These are phyloP conservation scores for Anoura caudifer DNA, from an alignment of 2,113 vertebrate genomes.

Conservation along the genomic window DNA sequence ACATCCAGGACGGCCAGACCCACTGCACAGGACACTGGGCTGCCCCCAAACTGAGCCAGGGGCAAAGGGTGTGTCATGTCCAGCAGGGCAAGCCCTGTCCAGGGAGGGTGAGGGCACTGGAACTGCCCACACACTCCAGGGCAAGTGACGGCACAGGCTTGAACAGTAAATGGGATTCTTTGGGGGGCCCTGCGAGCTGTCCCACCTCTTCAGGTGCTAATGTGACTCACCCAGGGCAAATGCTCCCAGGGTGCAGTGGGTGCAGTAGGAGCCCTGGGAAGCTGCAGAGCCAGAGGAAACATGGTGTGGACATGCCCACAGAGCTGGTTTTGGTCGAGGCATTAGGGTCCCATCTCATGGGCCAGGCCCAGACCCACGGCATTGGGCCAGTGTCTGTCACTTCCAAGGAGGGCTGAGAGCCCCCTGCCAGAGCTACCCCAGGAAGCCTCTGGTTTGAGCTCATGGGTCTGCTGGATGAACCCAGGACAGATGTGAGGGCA, in stretches of 20 bases:
- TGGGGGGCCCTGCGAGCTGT: fast-evolving
- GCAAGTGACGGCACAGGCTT: neutral
- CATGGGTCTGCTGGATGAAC: neutral
- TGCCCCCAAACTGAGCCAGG: constrained; percentile 91
- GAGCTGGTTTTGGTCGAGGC: neutral
- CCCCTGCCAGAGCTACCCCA: neutral
- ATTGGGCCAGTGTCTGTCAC: neutral
- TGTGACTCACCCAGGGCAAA: neutral
- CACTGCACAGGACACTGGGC: constrained; percentile 93
- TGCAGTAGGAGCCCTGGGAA: neutral
- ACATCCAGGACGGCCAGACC: constrained; percentile 92
- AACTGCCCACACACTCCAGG: neutral
- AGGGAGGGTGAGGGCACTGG: neutral
- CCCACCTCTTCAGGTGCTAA: neutral
- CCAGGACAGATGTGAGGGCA: neutral
- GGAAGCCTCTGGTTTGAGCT: neutral
- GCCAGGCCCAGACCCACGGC: neutral
- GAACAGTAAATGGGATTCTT: neutral
- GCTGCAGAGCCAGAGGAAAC: neutral
- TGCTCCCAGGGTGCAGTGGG: too few species aligned
- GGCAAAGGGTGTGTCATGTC: constrained; percentile 7
- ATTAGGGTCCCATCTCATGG: neutral
- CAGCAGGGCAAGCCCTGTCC: neutral
- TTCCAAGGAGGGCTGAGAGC: neutral
- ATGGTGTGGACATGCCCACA: neutral